phyloP scores from a whole-genome alignment of 2,797 vertebrate genomes.

The Takifugu ocellatus region DNA sequence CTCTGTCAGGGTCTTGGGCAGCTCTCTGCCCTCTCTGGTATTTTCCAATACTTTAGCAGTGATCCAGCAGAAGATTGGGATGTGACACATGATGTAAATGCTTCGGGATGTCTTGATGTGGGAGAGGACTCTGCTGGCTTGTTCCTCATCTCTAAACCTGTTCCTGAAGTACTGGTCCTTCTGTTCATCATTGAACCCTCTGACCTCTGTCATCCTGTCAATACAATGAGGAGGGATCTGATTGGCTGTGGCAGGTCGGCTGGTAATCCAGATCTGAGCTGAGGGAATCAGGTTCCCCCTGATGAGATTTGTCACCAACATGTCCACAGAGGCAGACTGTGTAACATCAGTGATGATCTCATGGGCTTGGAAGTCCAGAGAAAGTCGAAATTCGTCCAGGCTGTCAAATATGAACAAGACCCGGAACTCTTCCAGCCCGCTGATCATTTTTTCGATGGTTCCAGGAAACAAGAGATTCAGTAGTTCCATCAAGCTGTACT shows the following conservation, averaged over 20 bases:
- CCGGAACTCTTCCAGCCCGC: conserved; percentile 9
- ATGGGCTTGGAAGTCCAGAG: conserved; percentile 16
- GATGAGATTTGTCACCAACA: conserved; percentile 5
- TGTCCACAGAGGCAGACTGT: not conserved
- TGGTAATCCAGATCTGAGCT: not conserved
- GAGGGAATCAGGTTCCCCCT: conserved; percentile 1
- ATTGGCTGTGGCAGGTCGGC: not conserved
- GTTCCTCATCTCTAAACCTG: not conserved
- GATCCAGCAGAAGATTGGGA: conserved; percentile 52
- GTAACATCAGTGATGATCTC: not conserved
- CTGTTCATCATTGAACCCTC: conserved; percentile 2
- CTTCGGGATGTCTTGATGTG: conserved; percentile 26
- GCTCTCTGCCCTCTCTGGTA: not conserved
- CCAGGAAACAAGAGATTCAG: conserved; percentile 25
- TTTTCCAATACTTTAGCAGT: conserved; percentile 34
- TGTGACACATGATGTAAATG: conserved; percentile 48
- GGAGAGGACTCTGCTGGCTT: conserved; percentile 4
- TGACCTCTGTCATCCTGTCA: not conserved
- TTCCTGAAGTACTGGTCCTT: conserved; percentile 4
- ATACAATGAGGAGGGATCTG: not conserved
- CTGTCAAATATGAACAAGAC: conserved; percentile 29
- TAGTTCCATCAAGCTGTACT: conserved; percentile 25
- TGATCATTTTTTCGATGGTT: conserved; percentile 8
- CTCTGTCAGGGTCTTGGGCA: conserved; percentile 39
- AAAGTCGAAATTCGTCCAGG: conserved; percentile 33